Evolutionary conservation across 2,113 vertebrate species (phyloP).

Genomic region (Aegithalos caudatus): DNA sequence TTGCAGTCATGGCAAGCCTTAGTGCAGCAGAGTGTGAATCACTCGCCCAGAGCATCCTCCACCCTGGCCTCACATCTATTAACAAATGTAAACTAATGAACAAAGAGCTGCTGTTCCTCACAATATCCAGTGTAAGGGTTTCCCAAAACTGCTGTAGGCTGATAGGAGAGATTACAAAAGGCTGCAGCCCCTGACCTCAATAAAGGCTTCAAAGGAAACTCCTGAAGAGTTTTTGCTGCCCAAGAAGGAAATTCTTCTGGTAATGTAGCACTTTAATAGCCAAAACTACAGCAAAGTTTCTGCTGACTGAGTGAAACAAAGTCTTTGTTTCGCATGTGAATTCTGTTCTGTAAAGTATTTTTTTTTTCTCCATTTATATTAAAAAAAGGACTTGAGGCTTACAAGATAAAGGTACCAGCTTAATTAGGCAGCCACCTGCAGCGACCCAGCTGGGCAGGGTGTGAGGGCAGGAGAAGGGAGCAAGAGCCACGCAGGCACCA

Average conservation of each 20-base stretch:
- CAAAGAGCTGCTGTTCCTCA: background rate
- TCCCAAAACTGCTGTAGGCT: background rate
- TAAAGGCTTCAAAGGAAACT: conserved; percentile 14
- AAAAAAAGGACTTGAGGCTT: background rate
- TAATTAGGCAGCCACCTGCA: background rate
- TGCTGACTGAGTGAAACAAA: background rate
- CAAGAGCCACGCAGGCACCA: background rate
- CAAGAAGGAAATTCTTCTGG: background rate
- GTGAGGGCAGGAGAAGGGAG: background rate
- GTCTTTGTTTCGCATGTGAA: background rate
- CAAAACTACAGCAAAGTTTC: background rate
- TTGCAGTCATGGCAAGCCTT: background rate
- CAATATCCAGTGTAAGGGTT: background rate
- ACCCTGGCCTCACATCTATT: background rate
- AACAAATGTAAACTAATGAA: conserved; percentile 23
- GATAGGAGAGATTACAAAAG: background rate
- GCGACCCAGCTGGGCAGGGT: rapidly evolving
- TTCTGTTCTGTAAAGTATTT: background rate
- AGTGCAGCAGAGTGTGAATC: conserved; percentile 4
- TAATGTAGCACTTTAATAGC: background rate
- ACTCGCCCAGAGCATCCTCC: background rate
- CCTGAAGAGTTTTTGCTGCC: background rate
- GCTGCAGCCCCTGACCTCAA: conserved; percentile 19
- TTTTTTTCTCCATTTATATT: background rate
- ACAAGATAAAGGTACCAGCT: background rate